Evolutionary conservation across 2,797 vertebrate species (phyloP).

Genomic region (Pachyuromys duprasi): DNA sequence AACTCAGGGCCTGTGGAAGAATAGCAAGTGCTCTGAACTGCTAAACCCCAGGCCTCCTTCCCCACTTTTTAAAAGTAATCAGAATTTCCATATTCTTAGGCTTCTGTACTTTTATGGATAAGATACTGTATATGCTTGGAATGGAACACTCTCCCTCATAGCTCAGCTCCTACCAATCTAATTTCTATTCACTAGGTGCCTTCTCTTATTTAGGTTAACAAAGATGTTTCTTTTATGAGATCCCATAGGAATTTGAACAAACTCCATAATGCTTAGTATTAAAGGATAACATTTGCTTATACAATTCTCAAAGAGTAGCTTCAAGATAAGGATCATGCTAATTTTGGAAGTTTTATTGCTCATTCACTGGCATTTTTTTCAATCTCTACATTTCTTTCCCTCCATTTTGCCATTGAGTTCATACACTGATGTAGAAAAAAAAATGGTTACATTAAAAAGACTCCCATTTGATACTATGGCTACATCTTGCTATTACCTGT

Average conservation of each 20-base stretch:
- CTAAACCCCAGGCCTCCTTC: not conserved
- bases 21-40: not conserved
- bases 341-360: slow-evolving; percentile 50
- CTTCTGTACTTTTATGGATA: slow-evolving; percentile 19
- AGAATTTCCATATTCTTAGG: slow-evolving; percentile 45
- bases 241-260: slow-evolving; percentile 29
- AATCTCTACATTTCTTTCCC: not conserved
- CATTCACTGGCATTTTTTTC: slow-evolving; percentile 49
- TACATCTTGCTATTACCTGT: not conserved
- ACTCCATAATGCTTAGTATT: slow-evolving; percentile 21
- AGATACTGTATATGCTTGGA: not conserved
- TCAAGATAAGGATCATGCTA: slow-evolving; percentile 23
- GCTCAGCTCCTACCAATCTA: not conserved
- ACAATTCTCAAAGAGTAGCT: slow-evolving; percentile 28
- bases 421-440: not conserved
- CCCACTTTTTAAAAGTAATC: slow-evolving; percentile 32
- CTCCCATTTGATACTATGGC: not conserved
- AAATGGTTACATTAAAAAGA: slow-evolving; percentile 52
- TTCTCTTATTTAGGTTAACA: slow-evolving; percentile 23
- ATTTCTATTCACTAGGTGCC: slow-evolving; percentile 20
- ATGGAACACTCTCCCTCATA: not conserved
- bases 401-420: slow-evolving; percentile 36
- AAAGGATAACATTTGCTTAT: slow-evolving; percentile 21
- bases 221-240: slow-evolving; percentile 26
- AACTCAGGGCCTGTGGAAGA: not conserved